These are phyloP conservation scores for Julus scandinavius DNA, from an alignment of 2,888 invertebrate genomes.

Conservation along the genomic window DNA sequence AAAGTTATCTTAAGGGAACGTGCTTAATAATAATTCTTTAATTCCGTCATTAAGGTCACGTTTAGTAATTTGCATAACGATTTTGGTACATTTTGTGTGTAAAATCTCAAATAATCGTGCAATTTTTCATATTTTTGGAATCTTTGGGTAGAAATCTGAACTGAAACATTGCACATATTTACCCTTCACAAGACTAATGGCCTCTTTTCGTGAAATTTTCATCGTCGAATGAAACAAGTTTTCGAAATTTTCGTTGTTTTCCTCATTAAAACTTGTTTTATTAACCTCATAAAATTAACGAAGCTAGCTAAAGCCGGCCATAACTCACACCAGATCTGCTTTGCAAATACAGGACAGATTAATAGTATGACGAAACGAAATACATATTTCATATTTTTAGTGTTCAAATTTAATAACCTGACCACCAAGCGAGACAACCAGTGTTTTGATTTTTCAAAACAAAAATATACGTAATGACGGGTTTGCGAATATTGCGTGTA, in stretches of 20 bases:
- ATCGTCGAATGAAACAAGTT: neutral
- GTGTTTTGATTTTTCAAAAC: neutral
- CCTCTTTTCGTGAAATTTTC: neutral
- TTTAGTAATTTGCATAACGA: neutral
- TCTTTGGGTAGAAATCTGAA: too few relatives aligned
- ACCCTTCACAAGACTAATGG: neutral
- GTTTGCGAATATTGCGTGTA: constrained; percentile 12
- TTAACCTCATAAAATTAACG: constrained; percentile 34
- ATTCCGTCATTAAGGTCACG: neutral
- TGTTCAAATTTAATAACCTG: neutral
- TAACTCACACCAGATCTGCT: neutral
- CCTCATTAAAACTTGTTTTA: constrained; percentile 22
- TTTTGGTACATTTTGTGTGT: neutral
- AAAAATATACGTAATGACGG: neutral
- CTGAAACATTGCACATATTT: neutral
- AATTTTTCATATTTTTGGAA: neutral
- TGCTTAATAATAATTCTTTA: neutral
- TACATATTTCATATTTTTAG: neutral
- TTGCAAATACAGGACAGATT: neutral
- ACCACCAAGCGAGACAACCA: neutral
- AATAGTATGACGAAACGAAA: neutral
- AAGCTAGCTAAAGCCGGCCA: constrained; percentile 7
- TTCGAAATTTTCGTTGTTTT: neutral
- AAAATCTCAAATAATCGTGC: neutral
- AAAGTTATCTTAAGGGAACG: neutral